A percentile compares a stretch with the other conserved stretches of the same genome.
Evolutionary conservation across 2,113 vertebrate genomes (phyloP).

Genomic region (Reinhardtius hippoglossoides): DNA sequence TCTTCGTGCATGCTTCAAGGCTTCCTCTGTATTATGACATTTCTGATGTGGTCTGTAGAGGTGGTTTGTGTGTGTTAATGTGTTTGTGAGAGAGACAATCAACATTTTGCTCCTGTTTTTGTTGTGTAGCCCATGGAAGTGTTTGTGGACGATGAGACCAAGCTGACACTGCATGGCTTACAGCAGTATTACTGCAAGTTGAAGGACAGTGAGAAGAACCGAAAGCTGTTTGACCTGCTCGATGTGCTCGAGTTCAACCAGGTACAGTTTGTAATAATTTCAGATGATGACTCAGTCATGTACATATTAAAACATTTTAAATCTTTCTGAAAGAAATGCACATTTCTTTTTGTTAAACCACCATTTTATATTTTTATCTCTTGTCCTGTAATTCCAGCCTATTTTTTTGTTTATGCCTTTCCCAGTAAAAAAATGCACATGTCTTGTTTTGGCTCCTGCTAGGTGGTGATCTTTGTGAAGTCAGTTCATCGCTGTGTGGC

Average conservation of each 20-base stretch:
- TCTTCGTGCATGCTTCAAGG: not conserved
- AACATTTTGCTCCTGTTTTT: constrained; percentile 21
- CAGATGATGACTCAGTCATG: not conserved
- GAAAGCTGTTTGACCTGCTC: constrained; percentile 90
- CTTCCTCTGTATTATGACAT: too few relatives aligned
- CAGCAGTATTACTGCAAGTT: constrained; percentile 92
- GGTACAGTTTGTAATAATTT: constrained; percentile 66
- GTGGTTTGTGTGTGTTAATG: not conserved
- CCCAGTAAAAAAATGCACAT: not conserved
- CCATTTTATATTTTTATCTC: too few relatives aligned
- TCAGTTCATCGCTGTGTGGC: constrained; percentile 90
- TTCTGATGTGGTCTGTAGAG: too few relatives aligned
- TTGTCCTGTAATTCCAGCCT: not conserved
- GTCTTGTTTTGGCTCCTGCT: not conserved
- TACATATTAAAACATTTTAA: too few relatives aligned
- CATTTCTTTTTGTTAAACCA: too few relatives aligned
- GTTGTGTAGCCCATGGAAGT: constrained; percentile 89
- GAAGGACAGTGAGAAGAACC: constrained; percentile 92
- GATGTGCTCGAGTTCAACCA: constrained; percentile 92
- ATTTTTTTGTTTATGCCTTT: not conserved
- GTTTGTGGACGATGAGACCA: constrained; percentile 92
- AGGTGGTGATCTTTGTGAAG: constrained; percentile 94
- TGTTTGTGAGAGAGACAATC: not conserved
- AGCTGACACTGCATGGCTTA: constrained; percentile 90
- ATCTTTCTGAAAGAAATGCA: not conserved